Evolutionary conservation across 2,797 vertebrate genomes (phyloP).

Genomic region (Periophthalmus magnuspinnatus): DNA sequence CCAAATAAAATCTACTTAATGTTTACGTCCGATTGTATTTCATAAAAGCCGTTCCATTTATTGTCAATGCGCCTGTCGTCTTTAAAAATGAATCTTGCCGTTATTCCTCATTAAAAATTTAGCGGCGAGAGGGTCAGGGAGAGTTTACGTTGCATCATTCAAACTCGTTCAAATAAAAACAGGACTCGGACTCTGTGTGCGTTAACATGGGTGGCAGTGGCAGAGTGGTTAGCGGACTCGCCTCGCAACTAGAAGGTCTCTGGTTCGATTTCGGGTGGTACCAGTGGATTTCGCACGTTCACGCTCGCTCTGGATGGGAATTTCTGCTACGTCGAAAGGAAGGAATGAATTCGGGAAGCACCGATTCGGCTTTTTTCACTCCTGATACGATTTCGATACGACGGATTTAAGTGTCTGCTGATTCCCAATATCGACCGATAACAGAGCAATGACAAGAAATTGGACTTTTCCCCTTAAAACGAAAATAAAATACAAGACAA

Average conservation of each 20-base stretch:
- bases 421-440: no score
- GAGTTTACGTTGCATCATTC: constrained; percentile 44
- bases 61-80: constrained; percentile 19
- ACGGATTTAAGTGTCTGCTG: no score
- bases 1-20: background rate
- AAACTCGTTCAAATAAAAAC: constrained; percentile 31
- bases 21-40: constrained; percentile 18
- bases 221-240: background rate
- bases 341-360: no score
- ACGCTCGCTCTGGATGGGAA: no score
- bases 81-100: constrained; percentile 55
- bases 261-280: background rate
- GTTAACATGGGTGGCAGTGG: no score
- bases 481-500: no score
- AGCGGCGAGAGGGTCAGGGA: constrained; percentile 40
- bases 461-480: no score
- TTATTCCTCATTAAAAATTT: constrained; percentile 61
- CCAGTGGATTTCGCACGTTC: no score
- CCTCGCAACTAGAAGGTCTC: background rate
- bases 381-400: no score
- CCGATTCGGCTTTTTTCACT: no score
- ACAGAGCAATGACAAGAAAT: no score
- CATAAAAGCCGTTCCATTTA: constrained; percentile 32
- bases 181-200: background rate
- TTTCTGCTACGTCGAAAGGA: no score